These are phyloP conservation scores for Drosophila kohkoa DNA, from an alignment of 1,140 invertebrate genomes.

Conservation along the genomic window DNA sequence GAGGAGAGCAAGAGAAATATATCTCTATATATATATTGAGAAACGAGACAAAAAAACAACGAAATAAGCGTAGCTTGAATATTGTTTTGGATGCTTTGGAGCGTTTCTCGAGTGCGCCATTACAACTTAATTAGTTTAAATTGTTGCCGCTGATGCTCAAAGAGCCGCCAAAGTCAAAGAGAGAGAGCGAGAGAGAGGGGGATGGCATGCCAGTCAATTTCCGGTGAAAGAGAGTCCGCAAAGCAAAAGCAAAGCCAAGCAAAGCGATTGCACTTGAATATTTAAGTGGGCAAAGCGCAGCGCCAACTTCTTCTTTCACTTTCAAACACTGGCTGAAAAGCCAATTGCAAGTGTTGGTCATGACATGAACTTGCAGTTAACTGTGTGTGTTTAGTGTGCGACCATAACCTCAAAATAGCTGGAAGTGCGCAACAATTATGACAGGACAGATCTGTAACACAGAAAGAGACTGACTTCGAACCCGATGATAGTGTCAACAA, in stretches of 20 bases:
- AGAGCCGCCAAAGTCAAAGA: constrained; percentile 49
- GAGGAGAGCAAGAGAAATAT: constrained; percentile 22
- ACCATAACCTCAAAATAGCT: constrained; percentile 37
- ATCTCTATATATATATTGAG: not conserved
- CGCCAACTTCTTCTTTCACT: constrained; percentile 43
- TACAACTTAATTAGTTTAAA: constrained; percentile 84
- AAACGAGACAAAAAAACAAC: constrained; percentile 14
- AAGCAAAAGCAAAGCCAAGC: constrained; percentile 11
- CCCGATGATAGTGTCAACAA: constrained; percentile 71
- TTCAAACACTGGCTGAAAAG: constrained; percentile 29
- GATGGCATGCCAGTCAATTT: constrained; percentile 33
- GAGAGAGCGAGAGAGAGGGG: not conserved
- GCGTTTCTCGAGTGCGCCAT: constrained; percentile 72
- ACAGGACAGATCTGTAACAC: constrained; percentile 67
- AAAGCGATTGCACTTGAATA: constrained; percentile 32
- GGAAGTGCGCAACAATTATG: constrained; percentile 74
- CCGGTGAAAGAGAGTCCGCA: constrained; percentile 62
- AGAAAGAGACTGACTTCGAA: not conserved
- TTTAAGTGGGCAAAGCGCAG: constrained; percentile 30
- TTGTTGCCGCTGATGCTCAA: constrained; percentile 62
- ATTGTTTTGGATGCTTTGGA: constrained; percentile 48
- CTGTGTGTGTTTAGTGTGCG: not conserved
- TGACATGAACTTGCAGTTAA: constrained; percentile 45
- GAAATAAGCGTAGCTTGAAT: constrained; percentile 50
- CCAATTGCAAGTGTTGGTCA: constrained; percentile 42